Conservation (phyloP, 2,113 vertebrate species). For the Solenodon paradoxus region DNA sequence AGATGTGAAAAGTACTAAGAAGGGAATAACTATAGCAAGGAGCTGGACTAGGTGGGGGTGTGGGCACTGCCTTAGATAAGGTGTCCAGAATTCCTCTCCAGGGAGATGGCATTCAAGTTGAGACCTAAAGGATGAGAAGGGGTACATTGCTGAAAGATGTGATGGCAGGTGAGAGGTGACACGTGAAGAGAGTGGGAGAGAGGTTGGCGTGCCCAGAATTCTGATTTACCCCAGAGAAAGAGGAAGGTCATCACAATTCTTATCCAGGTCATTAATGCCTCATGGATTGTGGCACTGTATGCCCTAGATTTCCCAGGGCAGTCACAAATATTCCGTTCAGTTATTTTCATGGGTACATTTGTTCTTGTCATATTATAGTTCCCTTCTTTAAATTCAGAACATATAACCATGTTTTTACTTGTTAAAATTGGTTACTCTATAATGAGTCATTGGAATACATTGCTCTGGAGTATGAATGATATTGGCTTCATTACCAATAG, state of each 20-base stretch:
- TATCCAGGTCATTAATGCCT: constrained; percentile 48
- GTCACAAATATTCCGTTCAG: constrained; percentile 37
- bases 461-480: neutral
- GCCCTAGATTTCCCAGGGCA: constrained; percentile 54
- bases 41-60: neutral
- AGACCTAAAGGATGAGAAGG: neutral
- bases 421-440: neutral
- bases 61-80: neutral
- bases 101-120: neutral
- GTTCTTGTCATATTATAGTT: neutral
- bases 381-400: constrained; percentile 34
- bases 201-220: neutral
- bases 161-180: neutral
- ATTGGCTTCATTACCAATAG: neutral
- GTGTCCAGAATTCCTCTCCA: neutral
- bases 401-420: constrained; percentile 15
- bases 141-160: neutral
- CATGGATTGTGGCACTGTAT: constrained; percentile 32
- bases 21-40: neutral
- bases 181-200: neutral
- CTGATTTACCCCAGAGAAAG: constrained; percentile 35
- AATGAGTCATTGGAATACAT: constrained; percentile 13
- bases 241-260: constrained; percentile 22
- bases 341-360: neutral
- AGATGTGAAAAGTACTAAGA: neutral